phyloP scores from a whole-genome alignment of 2,113 vertebrate species.

The Nerophis ophidion region DNA sequence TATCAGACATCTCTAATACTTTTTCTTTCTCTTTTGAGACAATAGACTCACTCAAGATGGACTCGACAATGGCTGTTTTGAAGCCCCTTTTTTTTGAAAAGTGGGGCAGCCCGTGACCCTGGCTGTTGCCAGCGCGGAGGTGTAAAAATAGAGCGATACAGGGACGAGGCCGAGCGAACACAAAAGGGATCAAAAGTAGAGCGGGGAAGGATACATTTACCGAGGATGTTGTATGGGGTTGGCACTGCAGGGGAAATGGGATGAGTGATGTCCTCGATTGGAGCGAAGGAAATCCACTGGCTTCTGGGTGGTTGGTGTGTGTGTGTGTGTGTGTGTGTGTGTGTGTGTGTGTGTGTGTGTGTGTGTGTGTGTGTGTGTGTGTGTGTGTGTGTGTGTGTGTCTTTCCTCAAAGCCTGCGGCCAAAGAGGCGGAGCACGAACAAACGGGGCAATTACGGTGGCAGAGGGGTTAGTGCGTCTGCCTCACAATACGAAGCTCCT shows the following conservation, averaged over 20 bases:
- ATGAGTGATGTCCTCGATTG: constrained; percentile 16
- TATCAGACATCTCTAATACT: too few relatives aligned
- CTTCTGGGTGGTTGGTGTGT: constrained; percentile 23
- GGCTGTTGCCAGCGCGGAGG: not conserved
- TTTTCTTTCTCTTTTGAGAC: too few relatives aligned
- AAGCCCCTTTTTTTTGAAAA: not conserved
- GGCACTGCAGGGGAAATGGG: constrained; percentile 15
- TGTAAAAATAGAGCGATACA: constrained; percentile 2
- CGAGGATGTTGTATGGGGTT: constrained; percentile 7
- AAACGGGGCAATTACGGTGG: constrained; percentile 40
- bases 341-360: constrained; percentile 25
- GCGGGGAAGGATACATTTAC: not conserved
- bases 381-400: constrained; percentile 38
- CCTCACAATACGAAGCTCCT: too few relatives aligned
- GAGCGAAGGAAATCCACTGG: constrained; percentile 33
- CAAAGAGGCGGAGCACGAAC: constrained; percentile 21
- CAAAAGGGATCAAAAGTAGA: constrained; percentile 1
- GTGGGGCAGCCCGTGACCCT: too few relatives aligned
- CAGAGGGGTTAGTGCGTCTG: too few relatives aligned
- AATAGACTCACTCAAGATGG: not conserved
- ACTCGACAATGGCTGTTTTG: not conserved
- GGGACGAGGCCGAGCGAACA: not conserved
- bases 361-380: constrained; percentile 31
- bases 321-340: constrained; percentile 36
- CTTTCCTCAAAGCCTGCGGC: constrained; percentile 26